These are phyloP conservation scores for Tychaedon coryphoeus DNA, from an alignment of 2,113 vertebrate species.

Conservation along the genomic window DNA sequence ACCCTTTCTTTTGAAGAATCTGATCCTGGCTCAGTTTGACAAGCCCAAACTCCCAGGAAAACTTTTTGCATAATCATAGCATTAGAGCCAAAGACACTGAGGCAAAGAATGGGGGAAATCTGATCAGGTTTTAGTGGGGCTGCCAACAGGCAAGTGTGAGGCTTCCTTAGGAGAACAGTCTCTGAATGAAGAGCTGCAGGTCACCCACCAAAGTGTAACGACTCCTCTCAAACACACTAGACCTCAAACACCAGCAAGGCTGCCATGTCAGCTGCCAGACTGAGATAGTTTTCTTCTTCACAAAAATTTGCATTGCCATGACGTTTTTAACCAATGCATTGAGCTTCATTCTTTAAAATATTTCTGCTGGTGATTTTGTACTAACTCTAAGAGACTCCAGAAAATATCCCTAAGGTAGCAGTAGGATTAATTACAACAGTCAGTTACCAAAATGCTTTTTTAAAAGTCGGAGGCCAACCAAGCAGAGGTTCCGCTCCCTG, in stretches of 20 bases:
- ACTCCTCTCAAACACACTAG: neutral
- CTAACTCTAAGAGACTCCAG: neutral
- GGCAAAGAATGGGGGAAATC: neutral
- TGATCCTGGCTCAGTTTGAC: neutral
- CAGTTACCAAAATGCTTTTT: neutral
- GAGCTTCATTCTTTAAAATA: neutral
- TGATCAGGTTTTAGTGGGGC: neutral
- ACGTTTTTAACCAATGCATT: neutral
- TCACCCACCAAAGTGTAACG: fast-evolving
- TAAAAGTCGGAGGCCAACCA: neutral
- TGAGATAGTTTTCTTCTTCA: neutral
- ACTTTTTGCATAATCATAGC: neutral
- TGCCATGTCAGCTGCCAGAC: neutral
- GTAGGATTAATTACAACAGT: neutral
- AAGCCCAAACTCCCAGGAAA: neutral
- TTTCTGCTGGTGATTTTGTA: neutral
- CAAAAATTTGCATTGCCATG: neutral
- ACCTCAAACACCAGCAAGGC: neutral
- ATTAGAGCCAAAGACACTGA: neutral
- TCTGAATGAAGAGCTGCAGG: neutral
- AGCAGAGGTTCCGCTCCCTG: neutral
- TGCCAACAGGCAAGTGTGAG: neutral
- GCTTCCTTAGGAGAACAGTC: neutral
- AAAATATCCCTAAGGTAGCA: neutral
- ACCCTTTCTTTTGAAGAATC: neutral